Evolutionary conservation across 2,113 vertebrate genomes (phyloP).

Genomic region (Falcunculus frontatus): DNA sequence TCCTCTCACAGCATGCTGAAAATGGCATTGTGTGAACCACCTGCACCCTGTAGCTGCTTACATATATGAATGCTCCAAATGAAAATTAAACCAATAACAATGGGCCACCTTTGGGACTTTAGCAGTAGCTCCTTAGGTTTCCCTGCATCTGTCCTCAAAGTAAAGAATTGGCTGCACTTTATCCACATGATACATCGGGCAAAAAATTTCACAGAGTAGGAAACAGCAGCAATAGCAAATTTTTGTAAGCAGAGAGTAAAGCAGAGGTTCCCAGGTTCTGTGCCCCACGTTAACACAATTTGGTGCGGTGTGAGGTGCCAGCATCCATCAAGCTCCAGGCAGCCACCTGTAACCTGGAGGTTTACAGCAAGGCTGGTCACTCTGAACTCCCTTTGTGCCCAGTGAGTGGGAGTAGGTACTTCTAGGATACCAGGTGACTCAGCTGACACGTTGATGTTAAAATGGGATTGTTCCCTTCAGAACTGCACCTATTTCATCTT

Average conservation of each 20-base stretch:
- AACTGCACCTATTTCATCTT: background rate
- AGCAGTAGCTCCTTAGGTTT: background rate
- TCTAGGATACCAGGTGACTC: background rate
- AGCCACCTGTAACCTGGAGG: background rate
- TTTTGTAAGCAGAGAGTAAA: background rate
- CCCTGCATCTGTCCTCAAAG: background rate
- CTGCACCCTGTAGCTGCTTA: background rate
- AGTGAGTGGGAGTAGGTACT: fast-evolving
- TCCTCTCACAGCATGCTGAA: background rate
- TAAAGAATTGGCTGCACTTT: background rate
- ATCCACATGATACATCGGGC: fast-evolving
- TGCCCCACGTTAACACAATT: fast-evolving
- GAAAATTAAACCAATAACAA: background rate
- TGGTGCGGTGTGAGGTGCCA: background rate
- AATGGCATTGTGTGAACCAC: background rate
- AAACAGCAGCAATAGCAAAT: background rate
- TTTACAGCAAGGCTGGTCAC: background rate
- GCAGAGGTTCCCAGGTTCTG: background rate
- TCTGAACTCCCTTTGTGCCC: background rate
- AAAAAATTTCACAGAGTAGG: background rate
- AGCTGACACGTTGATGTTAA: background rate
- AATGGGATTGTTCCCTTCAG: background rate
- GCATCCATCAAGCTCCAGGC: background rate
- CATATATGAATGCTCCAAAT: background rate
- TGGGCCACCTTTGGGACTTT: background rate